A percentile compares a stretch with the other conserved stretches of the same genome.
Conservation (phyloP, 1,140 invertebrate genomes). For the Sesamia nonagrioides region DNA sequence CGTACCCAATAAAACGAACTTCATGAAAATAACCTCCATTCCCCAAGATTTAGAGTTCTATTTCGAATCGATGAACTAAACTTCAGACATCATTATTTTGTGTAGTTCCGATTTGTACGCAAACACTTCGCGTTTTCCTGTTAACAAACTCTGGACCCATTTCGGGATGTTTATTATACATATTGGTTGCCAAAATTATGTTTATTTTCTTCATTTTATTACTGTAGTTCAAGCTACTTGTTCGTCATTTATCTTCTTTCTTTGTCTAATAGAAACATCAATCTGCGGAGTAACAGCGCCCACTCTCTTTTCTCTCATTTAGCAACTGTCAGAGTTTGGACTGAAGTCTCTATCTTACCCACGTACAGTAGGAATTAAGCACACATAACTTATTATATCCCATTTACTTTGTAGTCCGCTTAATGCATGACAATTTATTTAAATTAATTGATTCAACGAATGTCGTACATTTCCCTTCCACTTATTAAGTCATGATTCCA, state of each 20-base stretch:
- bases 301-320: conserved; percentile 51
- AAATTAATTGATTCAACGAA: conserved; percentile 20
- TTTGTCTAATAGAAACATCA: conserved; percentile 50
- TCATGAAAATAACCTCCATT: conserved; percentile 58
- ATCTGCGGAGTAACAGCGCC: conserved; percentile 49
- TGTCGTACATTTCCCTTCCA: conserved; percentile 16
- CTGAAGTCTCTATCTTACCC: conserved; percentile 16
- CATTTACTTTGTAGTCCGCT: conserved; percentile 35
- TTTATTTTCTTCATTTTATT: conserved; percentile 25
- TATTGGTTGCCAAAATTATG: conserved; percentile 20
- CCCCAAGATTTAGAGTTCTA: conserved; percentile 40
- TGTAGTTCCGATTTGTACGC: conserved; percentile 37
- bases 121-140: conserved; percentile 52
- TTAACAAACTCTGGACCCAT: conserved; percentile 35
- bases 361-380: conserved; percentile 37
- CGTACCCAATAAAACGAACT: conserved; percentile 39
- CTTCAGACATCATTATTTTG: conserved; percentile 43
- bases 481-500: conserved; percentile 24
- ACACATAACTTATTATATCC: conserved; percentile 22
- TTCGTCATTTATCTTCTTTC: background rate
- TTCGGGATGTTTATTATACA: conserved; percentile 38
- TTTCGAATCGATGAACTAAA: conserved; percentile 38
- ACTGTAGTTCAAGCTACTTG: background rate
- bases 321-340: conserved; percentile 50
- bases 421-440: conserved; percentile 24